Evolutionary conservation across 2,113 vertebrate species (phyloP).

Genomic region (Axis porcinus): DNA sequence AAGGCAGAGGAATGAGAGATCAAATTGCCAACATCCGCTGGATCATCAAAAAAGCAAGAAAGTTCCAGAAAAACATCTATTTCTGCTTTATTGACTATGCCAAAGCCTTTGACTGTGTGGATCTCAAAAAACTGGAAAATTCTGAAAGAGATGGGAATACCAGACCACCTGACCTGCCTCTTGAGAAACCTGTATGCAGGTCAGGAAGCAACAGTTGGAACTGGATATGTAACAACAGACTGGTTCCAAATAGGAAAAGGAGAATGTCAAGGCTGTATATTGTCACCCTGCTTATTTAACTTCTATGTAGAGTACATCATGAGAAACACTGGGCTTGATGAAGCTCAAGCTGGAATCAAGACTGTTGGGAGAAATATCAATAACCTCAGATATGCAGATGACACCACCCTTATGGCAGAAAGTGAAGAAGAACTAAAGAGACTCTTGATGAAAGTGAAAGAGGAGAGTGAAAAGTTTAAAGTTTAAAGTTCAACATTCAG

Average conservation of each 20-base stretch:
- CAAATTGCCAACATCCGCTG: no score
- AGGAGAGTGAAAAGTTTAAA: background rate
- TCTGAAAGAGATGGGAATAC: background rate
- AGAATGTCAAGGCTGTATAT: rapidly evolving
- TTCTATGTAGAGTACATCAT: background rate
- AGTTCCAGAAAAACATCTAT: no score
- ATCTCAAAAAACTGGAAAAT: background rate
- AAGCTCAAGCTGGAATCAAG: background rate
- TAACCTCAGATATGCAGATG: background rate
- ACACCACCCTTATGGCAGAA: background rate
- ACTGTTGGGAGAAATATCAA: background rate
- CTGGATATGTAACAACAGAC: background rate
- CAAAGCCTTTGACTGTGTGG: no score
- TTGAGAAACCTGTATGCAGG: background rate
- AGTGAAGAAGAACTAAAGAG: background rate
- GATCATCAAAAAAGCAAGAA: no score
- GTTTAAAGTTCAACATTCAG: background rate
- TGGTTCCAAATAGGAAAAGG: background rate
- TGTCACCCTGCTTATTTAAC: background rate
- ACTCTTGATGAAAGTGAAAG: background rate
- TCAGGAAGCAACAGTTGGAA: background rate
- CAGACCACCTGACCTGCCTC: background rate
- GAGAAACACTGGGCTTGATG: rapidly evolving
- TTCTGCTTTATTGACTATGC: no score
- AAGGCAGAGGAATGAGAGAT: background rate